These are phyloP conservation scores for Carduelis carduelis DNA, from an alignment of 2,797 vertebrate species.

Conservation along the genomic window DNA sequence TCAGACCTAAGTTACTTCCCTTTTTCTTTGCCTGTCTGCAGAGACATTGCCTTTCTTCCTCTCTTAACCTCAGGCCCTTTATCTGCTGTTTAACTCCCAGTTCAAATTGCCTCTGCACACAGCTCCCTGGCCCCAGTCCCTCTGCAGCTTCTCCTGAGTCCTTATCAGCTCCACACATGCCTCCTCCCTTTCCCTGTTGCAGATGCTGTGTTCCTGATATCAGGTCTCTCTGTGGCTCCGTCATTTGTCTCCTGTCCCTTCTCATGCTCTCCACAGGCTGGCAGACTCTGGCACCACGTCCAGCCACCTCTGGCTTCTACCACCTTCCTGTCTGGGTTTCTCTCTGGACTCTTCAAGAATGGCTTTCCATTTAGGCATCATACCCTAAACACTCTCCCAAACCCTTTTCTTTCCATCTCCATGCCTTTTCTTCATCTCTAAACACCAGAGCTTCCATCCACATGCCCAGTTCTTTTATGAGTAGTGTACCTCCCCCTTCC, in stretches of 20 bases:
- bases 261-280: not conserved
- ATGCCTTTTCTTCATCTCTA: not conserved
- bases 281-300: not conserved
- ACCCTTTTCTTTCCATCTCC: not conserved
- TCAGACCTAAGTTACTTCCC: not conserved
- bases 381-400: not conserved
- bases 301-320: too few relatives aligned
- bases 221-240: not conserved
- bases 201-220: not conserved
- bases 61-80: not conserved
- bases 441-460: not conserved
- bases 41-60: rapidly evolving
- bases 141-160: not conserved
- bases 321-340: not conserved
- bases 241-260: not conserved
- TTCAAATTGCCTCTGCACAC: not conserved
- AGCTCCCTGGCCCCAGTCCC: not conserved
- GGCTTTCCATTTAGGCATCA: not conserved
- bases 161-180: not conserved
- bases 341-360: not conserved
- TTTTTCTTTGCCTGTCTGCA: not conserved
- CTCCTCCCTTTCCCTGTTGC: not conserved
- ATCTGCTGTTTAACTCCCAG: not conserved
- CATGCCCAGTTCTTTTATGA: not conserved
- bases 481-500: not conserved